Evolutionary conservation across 2,888 invertebrate genomes (phyloP).

Genomic region (Dasypolia templi): DNA sequence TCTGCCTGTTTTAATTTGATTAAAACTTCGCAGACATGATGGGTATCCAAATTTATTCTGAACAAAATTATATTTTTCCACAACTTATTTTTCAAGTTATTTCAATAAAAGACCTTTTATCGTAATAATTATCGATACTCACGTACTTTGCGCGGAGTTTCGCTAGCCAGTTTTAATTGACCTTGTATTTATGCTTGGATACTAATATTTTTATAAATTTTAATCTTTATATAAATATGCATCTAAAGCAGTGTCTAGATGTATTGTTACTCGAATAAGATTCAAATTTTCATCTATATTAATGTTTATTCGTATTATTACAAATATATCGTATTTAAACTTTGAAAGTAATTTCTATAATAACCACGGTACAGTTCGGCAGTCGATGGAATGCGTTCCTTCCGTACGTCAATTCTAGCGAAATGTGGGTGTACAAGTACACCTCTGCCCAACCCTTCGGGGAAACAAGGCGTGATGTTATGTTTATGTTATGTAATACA

Average conservation of each 20-base stretch:
- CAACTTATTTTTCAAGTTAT: not conserved
- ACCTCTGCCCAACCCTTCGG: no score
- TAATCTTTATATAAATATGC: not conserved
- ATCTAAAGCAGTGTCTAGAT: not conserved
- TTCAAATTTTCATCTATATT: slow-evolving; percentile 13
- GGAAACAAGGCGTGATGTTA: no score
- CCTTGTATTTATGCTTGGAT: not conserved
- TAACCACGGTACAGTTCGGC: not conserved
- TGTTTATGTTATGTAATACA: no score
- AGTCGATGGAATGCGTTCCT: no score
- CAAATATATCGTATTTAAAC: slow-evolving; percentile 4
- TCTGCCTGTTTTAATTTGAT: no score
- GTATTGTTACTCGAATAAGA: slow-evolving; percentile 27
- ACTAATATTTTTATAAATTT: not conserved
- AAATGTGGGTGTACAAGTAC: no score
- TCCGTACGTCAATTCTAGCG: no score
- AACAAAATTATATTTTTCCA: no score
- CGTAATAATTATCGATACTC: not conserved
- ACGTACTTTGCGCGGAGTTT: not conserved
- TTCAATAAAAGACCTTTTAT: not conserved
- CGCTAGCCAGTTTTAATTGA: not conserved
- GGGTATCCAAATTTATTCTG: not conserved
- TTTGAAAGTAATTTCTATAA: slow-evolving; percentile 2
- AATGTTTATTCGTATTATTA: slow-evolving; percentile 4
- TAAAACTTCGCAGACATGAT: no score